These are phyloP conservation scores for Hemichromis elongatus DNA, from an alignment of 2,113 vertebrate genomes.

Conservation along the genomic window DNA sequence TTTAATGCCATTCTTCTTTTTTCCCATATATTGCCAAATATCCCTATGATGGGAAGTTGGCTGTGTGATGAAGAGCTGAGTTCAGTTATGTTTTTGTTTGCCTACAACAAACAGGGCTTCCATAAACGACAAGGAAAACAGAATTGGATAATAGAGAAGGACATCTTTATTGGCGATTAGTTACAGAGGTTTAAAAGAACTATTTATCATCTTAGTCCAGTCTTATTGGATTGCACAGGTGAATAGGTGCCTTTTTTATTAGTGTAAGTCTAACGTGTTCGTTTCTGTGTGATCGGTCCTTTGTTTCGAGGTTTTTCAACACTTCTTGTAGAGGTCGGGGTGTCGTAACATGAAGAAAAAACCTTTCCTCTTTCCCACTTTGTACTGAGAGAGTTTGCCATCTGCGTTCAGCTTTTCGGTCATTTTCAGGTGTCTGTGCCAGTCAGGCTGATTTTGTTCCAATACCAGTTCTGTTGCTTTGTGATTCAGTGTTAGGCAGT, in stretches of 20 bases:
- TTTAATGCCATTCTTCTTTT: not conserved
- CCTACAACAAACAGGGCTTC: not conserved
- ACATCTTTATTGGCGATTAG: not conserved
- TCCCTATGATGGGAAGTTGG: not conserved
- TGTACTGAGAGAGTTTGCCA: not conserved
- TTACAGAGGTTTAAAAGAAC: no score
- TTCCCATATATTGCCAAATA: not conserved
- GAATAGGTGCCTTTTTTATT: not conserved
- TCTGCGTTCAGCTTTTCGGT: not conserved
- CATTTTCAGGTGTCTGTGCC: not conserved
- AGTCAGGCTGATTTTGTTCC: not conserved
- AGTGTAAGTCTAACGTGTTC: not conserved
- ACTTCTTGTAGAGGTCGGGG: not conserved
- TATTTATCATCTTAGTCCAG: not conserved
- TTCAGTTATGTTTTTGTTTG: not conserved
- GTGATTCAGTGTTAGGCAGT: not conserved
- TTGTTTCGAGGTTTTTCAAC: not conserved
- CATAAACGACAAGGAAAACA: not conserved
- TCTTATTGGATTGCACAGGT: not conserved
- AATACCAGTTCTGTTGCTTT: not conserved
- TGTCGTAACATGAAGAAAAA: not conserved
- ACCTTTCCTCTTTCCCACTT: not conserved
- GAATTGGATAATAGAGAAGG: accelerated
- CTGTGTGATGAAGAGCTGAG: not conserved
- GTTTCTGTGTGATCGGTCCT: not conserved